These are phyloP conservation scores for Rotaria magnacalcarata DNA, from an alignment of 2,888 invertebrate genomes.

Conservation along the genomic window DNA sequence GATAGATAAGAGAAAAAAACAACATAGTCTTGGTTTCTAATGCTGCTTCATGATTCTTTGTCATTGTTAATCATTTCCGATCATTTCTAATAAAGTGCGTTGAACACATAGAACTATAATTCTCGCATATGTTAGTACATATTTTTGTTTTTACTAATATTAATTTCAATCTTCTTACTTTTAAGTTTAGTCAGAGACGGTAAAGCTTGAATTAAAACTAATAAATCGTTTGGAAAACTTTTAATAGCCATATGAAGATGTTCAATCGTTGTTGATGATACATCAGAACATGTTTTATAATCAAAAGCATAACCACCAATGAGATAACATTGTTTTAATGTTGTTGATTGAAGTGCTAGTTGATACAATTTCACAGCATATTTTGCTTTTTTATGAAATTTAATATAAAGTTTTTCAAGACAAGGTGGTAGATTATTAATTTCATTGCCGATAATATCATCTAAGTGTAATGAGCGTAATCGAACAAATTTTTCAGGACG, in stretches of 20 bases:
- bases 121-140: no score
- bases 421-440: background rate
- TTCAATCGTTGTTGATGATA: background rate
- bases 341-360: background rate
- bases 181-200: background rate
- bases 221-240: background rate
- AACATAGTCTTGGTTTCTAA: no score
- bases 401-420: background rate
- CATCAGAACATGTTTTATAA: background rate
- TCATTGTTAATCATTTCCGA: no score
- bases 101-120: no score
- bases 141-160: no score
- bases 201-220: background rate
- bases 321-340: background rate
- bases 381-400: constrained; percentile 19
- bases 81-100: no score
- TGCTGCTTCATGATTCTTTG: no score
- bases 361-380: background rate
- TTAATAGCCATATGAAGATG: background rate
- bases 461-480: background rate
- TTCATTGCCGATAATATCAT: constrained; percentile 16
- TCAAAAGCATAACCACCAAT: constrained; percentile 2
- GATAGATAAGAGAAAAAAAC: no score
- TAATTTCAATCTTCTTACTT: background rate
- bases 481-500: background rate